Evolutionary conservation across 2,797 vertebrate species (phyloP).

Genomic region (Poecilia wingei): DNA sequence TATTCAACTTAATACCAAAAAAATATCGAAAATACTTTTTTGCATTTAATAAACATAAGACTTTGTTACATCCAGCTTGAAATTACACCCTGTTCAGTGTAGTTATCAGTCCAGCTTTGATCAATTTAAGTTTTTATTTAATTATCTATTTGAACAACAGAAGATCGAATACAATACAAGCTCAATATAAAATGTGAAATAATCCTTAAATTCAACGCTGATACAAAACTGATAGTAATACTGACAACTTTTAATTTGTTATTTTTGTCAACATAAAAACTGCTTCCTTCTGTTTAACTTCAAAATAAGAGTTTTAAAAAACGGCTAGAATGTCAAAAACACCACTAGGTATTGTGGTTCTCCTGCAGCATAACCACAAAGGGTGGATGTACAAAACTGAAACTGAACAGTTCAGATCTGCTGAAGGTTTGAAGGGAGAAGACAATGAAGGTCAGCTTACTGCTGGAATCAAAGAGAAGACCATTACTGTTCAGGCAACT

Average conservation of each 20-base stretch:
- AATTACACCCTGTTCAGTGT: not conserved
- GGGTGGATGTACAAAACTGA: not conserved
- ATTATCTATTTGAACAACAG: not conserved
- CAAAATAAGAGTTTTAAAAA: not conserved
- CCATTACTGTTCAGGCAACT: slow-evolving; percentile 37
- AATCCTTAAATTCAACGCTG: not conserved
- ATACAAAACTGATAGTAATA: not conserved
- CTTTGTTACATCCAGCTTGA: not conserved
- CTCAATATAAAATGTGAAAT: not conserved
- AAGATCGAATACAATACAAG: not conserved
- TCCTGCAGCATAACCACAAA: not conserved
- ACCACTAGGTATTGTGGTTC: not conserved
- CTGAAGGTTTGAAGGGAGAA: slow-evolving; percentile 16
- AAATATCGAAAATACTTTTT: not conserved
- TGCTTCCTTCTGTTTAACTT: not conserved
- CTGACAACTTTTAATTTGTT: not conserved
- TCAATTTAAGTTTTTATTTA: not conserved
- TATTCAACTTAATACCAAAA: not conserved
- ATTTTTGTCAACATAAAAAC: not conserved
- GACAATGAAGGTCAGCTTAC: not conserved
- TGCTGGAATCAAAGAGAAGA: slow-evolving; percentile 38
- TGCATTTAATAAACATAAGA: not conserved
- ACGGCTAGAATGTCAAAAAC: not conserved
- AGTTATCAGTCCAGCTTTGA: not conserved
- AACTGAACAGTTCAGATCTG: slow-evolving; percentile 19